A percentile compares a stretch with the other conserved stretches of the same genome.
Evolutionary conservation across 1,140 invertebrate species (phyloP).

Genomic region (Acromyrmex echinatior): DNA sequence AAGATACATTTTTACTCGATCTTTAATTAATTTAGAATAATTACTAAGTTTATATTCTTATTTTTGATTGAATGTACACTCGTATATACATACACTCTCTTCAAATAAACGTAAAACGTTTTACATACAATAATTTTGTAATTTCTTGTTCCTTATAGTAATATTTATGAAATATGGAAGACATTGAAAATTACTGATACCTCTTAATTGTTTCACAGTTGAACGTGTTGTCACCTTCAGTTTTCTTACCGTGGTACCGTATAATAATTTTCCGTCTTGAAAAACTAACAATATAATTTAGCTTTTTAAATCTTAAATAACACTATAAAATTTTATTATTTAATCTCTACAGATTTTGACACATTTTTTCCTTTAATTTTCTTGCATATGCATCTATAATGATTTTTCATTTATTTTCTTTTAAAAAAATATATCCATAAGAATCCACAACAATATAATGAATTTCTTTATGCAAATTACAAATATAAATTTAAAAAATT

Average conservation of each 20-base stretch:
- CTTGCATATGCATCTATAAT: not conserved
- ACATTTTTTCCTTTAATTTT: not conserved
- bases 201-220: conserved; percentile 40
- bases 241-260: conserved; percentile 42
- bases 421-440: not conserved
- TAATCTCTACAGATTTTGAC: conserved; percentile 19
- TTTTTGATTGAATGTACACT: not conserved
- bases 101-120: not conserved
- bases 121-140: not conserved
- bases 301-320: conserved; percentile 24
- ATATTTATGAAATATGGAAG: conserved; percentile 22
- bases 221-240: conserved; percentile 42
- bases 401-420: not conserved
- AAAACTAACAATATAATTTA: conserved; percentile 48
- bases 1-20: too few species aligned
- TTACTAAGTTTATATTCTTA: not conserved
- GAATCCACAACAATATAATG: conserved; percentile 3
- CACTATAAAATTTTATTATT: conserved; percentile 25
- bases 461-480: not conserved
- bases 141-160: conserved; percentile 1
- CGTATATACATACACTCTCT: not conserved
- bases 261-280: conserved; percentile 44
- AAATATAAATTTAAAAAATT: not conserved
- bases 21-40: not conserved
- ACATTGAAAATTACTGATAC: conserved; percentile 50